phyloP scores from a whole-genome alignment of 2,113 vertebrate genomes.

The Heterocephalus glaber region DNA sequence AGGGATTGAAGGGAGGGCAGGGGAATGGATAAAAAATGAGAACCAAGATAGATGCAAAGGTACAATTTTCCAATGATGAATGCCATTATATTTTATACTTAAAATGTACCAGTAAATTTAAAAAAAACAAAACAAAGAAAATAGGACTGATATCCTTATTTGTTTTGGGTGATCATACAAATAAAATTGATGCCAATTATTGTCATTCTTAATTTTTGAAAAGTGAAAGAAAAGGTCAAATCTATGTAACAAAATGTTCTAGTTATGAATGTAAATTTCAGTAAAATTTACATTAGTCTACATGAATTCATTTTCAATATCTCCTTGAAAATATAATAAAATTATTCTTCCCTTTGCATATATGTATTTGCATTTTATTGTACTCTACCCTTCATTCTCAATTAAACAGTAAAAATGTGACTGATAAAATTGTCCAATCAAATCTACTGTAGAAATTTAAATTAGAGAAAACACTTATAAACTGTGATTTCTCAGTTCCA shows the following conservation, averaged over 20 bases:
- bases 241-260: background rate
- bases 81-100: too few relatives aligned
- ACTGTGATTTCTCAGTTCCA: constrained; percentile 16
- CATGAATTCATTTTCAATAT: background rate
- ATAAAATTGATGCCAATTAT: background rate
- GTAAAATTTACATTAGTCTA: background rate
- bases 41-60: too few relatives aligned
- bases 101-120: too few relatives aligned
- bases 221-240: background rate
- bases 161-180: background rate
- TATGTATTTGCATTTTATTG: constrained; percentile 3
- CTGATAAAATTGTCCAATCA: constrained; percentile 45
- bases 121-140: constrained; percentile 32
- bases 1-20: too few relatives aligned
- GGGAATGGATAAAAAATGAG: too few relatives aligned
- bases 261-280: background rate
- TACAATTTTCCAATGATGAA: too few relatives aligned
- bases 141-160: background rate
- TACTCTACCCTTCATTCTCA: background rate
- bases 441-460: constrained; percentile 9
- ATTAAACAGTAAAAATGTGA: constrained; percentile 46
- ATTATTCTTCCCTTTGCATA: background rate
- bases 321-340: constrained; percentile 53
- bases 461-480: background rate
- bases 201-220: background rate